Base-by-base conservation (phyloP, 2,113 vertebrate species). In the Grus americana region DNA sequence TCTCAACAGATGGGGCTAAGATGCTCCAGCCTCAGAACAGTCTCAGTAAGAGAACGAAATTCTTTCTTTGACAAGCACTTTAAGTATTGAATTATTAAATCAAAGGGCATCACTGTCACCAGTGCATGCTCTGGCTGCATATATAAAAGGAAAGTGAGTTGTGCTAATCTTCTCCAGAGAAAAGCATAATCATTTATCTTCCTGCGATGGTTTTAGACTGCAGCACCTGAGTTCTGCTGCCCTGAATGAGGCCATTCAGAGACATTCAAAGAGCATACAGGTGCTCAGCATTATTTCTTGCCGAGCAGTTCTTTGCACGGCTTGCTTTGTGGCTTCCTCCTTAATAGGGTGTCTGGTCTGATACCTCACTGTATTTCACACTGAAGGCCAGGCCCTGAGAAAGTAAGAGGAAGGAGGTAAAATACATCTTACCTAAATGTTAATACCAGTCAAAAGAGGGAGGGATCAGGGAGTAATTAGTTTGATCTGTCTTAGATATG, bases 61-160 rank as follows among this genome's bases (percentile, higher is more conserved):
- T 70, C 49, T 75, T 59, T 42, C 49, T 83, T 52, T 61, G 79
- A 92, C 74, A 94, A 66, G 62, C 54, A 49, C 63, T 88, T 88
- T 54, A 57, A 70, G 36, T 26, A 24, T 1, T 88, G 74, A 86
- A 61, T 93, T 91, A 92, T 92, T 86, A 61, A 95, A 90, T 86
- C 74, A 79, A 76, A 82, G 88, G 73, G 38, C 78, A 84, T 90
- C 93, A 32, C 81, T 94, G 73, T 90, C 87, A 87, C 80, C 36
- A 55, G 29, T 68, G 57, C 40, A 3, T 7, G 32, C 62, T 79
- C 66, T 88, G 70, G n/a, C 61, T 95, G 79, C 58, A 49, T 76
- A 15, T 65, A 20, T 21, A 15, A 88, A 94, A 61, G 74, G 44
- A 49, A 82, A 87, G 47, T 14, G 85, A 86, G 34, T 76, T 85